Evolutionary conservation across 1,140 invertebrate species (phyloP), one percentile per base, ranked within the genome.

Genomic region (Eriosoma lanigerum): DNA sequence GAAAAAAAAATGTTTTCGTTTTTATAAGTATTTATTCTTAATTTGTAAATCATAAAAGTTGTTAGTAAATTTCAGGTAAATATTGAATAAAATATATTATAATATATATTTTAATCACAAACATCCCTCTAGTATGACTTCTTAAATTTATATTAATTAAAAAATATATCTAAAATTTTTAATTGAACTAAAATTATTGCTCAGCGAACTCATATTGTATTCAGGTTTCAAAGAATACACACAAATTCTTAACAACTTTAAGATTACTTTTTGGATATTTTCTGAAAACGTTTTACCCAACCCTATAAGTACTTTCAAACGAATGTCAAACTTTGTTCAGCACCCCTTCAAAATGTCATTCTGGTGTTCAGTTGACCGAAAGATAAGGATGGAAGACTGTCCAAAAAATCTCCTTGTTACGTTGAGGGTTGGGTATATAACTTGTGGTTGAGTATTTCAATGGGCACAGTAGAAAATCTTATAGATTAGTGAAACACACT

Each of bases 311-410:
- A 72, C 48, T 72, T 72, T 72, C 26, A 72, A 72, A 52, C 24
- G 48, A 52, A 72, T 72, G 48, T 72, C 68, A 72, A 52, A 72
- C 68, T 72, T 72, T 72, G 24, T 52, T 70, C 24, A 46, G 48
- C 68, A 72, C 68, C 68, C 68, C 48, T 72, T 52, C 68, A 72
- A 52, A 29, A 72, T 72, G 68, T 24, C 68, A 72, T 72, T 72
- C 68, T 72, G 24, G 68, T 72, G 68, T 72, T 72, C 68, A 72
- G 68, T 72, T 72, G 68, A 72, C 68, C 68, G 68, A 52, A 72
- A 72, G 68, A 72, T 72, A 72, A 72, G 68, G 29, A 72, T 24
- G 52, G 26, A 72, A 72, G 46, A 72, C 68, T 46, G 4, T 52
- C 48, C 24, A 15, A 29, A 70, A 72, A 52, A 52, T 72, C 24